Percentiles rank a stretch among this genome's conserved stretches.
phyloP scores from a whole-genome alignment of 2,113 vertebrate species.

The Petrocephalus zakoni region DNA sequence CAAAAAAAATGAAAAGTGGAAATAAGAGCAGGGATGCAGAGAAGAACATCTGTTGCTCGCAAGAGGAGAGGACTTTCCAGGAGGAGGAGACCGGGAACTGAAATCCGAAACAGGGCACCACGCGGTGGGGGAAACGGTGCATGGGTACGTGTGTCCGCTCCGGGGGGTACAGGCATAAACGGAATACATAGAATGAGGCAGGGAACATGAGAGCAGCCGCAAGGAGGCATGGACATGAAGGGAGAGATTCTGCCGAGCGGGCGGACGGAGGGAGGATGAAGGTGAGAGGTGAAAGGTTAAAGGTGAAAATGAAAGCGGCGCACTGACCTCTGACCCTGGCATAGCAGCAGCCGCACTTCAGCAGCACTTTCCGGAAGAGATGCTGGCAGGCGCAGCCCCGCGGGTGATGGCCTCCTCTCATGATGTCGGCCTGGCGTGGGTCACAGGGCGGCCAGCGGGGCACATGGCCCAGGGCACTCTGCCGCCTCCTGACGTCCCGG shows the following conservation, averaged over 20 bases:
- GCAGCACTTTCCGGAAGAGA: constrained; percentile 89
- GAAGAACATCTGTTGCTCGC: constrained; percentile 9
- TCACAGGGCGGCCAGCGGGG: constrained; percentile 63
- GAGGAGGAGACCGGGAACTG: neutral
- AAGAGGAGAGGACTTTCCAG: neutral
- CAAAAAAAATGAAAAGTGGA: neutral
- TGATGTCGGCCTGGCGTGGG: constrained; percentile 62
- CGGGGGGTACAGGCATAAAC: neutral
- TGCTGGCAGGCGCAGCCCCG: constrained; percentile 85
- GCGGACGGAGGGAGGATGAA: neutral
- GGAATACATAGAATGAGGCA: neutral
- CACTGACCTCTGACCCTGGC: constrained; percentile 84
- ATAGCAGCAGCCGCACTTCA: constrained; percentile 89
- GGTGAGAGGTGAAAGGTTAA: neutral
- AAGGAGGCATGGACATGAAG: neutral
- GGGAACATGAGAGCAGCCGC: neutral
- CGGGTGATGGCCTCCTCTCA: constrained; percentile 76
- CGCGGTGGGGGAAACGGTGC: neutral
- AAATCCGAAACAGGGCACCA: neutral
- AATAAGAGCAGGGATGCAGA: neutral
- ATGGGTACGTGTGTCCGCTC: neutral
- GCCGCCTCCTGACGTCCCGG: constrained; percentile 22
- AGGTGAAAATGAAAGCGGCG: neutral
- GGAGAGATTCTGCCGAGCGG: neutral
- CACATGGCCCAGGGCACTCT: constrained; percentile 62